Evolutionary conservation across 2,797 vertebrate genomes (phyloP).

Genomic region (Chiroxiphia lanceolata): DNA sequence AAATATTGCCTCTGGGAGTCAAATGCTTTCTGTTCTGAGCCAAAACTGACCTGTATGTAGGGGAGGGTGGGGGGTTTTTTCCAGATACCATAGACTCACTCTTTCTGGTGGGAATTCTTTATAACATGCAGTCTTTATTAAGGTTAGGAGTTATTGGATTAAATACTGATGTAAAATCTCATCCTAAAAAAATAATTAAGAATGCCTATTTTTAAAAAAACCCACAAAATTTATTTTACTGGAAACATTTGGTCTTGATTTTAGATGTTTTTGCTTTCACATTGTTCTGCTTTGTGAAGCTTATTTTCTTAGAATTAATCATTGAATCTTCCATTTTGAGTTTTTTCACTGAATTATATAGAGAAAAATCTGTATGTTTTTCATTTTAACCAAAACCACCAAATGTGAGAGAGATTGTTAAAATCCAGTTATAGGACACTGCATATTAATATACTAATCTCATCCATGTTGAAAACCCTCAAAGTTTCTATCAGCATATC

Average conservation of each 20-base stretch:
- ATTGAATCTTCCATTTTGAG: background rate
- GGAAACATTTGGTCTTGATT: conserved; percentile 56
- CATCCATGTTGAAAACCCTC: background rate
- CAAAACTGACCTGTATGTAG: conserved; percentile 30
- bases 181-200: conserved; percentile 61
- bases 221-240: conserved; percentile 14
- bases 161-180: conserved; percentile 52
- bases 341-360: background rate
- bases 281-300: background rate
- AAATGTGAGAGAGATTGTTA: background rate
- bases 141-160: conserved; percentile 52
- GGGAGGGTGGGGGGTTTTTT: background rate
- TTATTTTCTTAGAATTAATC: background rate
- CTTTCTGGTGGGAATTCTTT: conserved; percentile 57
- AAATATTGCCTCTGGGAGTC: conserved; percentile 58
- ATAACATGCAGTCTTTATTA: conserved; percentile 69
- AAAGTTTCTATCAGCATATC: background rate
- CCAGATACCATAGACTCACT: conserved; percentile 33
- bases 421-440: background rate
- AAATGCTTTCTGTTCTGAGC: conserved; percentile 41
- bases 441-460: background rate
- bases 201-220: background rate
- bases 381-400: background rate
- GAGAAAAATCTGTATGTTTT: background rate
- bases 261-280: conserved; percentile 26